A percentile compares a stretch with the other conserved stretches of the same genome.
These are phyloP conservation scores for Chrysina gloriosa DNA, from an alignment of 2,888 invertebrate species.

Conservation along the genomic window DNA sequence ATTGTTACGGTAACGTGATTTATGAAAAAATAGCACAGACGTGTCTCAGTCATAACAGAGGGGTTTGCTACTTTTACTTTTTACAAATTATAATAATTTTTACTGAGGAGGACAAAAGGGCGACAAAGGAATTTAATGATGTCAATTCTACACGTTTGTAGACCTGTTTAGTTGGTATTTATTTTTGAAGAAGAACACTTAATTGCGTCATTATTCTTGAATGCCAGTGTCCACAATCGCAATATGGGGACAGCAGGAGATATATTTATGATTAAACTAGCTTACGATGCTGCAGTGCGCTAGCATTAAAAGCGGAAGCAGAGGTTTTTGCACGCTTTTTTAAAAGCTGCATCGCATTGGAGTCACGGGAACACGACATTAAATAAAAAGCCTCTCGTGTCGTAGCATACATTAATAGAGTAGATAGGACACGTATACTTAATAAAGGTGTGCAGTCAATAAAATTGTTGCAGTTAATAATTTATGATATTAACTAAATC, in stretches of 20 bases:
- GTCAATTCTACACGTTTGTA: too few relatives aligned
- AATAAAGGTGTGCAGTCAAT: conserved; percentile 47
- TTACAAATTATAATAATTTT: too few relatives aligned
- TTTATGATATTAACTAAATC: conserved; percentile 47
- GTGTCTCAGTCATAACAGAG: too few relatives aligned
- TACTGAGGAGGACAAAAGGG: too few relatives aligned
- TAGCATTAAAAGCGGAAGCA: conserved; percentile 9
- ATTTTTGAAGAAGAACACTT: not conserved
- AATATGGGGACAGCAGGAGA: not conserved
- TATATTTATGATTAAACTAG: conserved; percentile 18
- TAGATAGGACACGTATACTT: conserved; percentile 51
- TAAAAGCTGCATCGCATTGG: not conserved
- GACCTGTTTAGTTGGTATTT: not conserved
- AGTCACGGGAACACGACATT: too few relatives aligned
- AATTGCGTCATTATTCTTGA: not conserved
- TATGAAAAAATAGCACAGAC: conserved; percentile 12
- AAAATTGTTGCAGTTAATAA: conserved; percentile 44
- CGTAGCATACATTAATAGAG: conserved; percentile 38
- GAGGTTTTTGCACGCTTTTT: conserved; percentile 11
- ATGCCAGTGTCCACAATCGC: not conserved
- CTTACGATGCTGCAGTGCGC: conserved; percentile 22
- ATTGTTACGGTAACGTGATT: conserved; percentile 3
- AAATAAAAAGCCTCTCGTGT: conserved; percentile 23
- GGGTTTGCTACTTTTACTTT: too few relatives aligned
- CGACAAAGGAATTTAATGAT: too few relatives aligned